phyloP scores from a whole-genome alignment of 2,113 vertebrate species.

The Odocoileus hemionus region DNA sequence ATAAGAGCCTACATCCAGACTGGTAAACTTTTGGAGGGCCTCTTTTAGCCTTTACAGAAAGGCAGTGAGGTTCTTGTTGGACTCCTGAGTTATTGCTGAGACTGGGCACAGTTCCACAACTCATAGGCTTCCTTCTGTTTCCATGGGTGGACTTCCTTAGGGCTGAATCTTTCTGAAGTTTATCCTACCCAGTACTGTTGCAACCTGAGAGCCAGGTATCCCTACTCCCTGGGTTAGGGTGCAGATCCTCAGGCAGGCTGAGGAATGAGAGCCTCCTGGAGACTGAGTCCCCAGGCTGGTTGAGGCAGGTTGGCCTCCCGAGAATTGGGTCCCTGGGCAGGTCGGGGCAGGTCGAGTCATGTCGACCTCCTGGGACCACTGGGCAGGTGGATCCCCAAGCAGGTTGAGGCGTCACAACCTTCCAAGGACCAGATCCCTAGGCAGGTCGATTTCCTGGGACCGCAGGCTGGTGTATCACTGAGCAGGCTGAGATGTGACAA shows the following conservation, averaged over 20 bases:
- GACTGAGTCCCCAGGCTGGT: not conserved
- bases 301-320: not conserved
- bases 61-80: not conserved
- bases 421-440: not conserved
- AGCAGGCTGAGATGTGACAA: too few species aligned
- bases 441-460: not conserved
- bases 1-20: not conserved
- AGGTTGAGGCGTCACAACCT: not conserved
- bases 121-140: not conserved
- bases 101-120: not conserved
- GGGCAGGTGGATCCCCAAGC: not conserved
- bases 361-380: not conserved
- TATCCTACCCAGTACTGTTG: not conserved
- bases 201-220: not conserved
- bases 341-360: not conserved
- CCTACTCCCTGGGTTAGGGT: not conserved
- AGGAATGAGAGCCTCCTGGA: not conserved
- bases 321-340: not conserved
- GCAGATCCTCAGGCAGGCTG: not conserved
- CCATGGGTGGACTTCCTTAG: not conserved
- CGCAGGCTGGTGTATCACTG: too few species aligned
- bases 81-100: not conserved
- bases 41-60: not conserved
- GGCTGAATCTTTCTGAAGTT: not conserved
- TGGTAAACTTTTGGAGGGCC: not conserved